Conservation (phyloP, 2,797 vertebrate genomes). For the Enteromius mattozi region DNA sequence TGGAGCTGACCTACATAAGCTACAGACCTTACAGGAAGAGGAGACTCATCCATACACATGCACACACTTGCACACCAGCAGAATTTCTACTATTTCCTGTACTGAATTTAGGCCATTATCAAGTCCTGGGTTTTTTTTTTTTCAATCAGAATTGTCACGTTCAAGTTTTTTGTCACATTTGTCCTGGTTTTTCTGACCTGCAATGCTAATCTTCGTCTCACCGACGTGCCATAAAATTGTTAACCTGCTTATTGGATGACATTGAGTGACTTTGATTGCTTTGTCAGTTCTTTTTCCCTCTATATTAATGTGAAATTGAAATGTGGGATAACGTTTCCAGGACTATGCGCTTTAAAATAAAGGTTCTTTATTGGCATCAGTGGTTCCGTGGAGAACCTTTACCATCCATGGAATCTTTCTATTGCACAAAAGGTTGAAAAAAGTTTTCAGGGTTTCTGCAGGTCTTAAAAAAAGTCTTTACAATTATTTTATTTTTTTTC, state of each 20-base stretch:
- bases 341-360: neutral
- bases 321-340: neutral
- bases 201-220: neutral
- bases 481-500: neutral
- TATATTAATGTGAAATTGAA: neutral
- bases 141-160: constrained; percentile 53
- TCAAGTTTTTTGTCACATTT: constrained; percentile 38
- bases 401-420: neutral
- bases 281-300: neutral
- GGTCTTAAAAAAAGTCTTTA: neutral
- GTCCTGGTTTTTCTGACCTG: constrained; percentile 51
- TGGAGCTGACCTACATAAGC: constrained; percentile 68
- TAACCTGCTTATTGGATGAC: constrained; percentile 39
- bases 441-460: neutral
- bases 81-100: constrained; percentile 46
- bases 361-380: neutral
- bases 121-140: constrained; percentile 33
- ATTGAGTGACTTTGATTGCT: constrained; percentile 31
- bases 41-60: constrained; percentile 31
- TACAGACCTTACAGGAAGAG: constrained; percentile 58
- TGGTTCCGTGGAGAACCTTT: neutral
- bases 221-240: constrained; percentile 16
- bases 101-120: constrained; percentile 49
- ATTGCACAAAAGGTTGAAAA: neutral
- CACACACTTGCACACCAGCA: constrained; percentile 14